phyloP scores from a whole-genome alignment of 1,140 invertebrate genomes.

The Aplysia californica region DNA sequence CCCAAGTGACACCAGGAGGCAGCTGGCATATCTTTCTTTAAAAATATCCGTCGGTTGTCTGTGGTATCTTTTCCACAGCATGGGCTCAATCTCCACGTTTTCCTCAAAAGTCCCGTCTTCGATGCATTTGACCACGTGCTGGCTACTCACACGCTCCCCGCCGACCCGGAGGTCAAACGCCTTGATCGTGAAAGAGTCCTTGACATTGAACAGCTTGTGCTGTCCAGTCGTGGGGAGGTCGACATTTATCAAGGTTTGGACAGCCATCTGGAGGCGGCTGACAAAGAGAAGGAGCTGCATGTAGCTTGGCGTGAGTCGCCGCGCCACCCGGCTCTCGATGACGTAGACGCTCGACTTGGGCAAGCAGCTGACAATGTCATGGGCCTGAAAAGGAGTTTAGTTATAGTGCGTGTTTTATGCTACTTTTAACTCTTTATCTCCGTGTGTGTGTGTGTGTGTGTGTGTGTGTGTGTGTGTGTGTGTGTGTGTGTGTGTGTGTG shows the following conservation, averaged over 20 bases:
- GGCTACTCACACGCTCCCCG: constrained; percentile 15
- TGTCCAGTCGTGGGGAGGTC: background rate
- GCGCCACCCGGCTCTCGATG: background rate
- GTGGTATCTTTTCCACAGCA: background rate
- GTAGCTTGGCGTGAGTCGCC: background rate
- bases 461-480: too few species aligned
- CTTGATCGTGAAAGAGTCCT: background rate
- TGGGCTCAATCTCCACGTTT: background rate
- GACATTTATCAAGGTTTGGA: constrained; percentile 3
- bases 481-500: too few species aligned
- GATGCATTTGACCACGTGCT: background rate
- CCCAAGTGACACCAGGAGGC: constrained; percentile 1
- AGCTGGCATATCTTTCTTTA: constrained; percentile 16
- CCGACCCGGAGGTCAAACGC: constrained; percentile 16
- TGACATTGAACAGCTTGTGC: constrained; percentile 9
- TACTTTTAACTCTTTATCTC: too few species aligned
- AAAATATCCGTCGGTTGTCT: background rate
- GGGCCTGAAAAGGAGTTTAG: constrained; percentile 9
- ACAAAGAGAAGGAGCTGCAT: constrained; percentile 1
- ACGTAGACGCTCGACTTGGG: constrained; percentile 9
- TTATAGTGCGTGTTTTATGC: too few species aligned
- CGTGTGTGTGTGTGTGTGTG: too few species aligned
- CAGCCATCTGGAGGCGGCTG: constrained; percentile 7
- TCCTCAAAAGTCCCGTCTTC: background rate
- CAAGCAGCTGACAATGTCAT: background rate